phyloP scores from a whole-genome alignment of 2,797 vertebrate genomes.

The Acropternis orthonyx region DNA sequence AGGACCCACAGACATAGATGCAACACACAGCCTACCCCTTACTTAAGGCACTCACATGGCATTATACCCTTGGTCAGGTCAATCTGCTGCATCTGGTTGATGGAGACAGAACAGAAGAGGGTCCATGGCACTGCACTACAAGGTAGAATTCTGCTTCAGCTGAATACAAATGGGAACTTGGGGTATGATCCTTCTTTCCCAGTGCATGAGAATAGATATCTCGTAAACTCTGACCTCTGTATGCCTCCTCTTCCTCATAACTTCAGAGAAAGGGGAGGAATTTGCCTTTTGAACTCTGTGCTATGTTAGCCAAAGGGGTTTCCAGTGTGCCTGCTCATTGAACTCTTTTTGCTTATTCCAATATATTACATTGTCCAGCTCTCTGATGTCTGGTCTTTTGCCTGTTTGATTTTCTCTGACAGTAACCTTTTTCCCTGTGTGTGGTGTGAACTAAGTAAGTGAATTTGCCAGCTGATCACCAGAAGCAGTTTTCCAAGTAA shows the following conservation, averaged over 20 bases:
- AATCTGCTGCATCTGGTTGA: neutral
- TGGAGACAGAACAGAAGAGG: neutral
- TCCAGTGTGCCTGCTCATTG: neutral
- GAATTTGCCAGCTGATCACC: neutral
- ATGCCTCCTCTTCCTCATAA: neutral
- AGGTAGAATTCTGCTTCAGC: neutral
- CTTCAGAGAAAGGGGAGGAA: neutral
- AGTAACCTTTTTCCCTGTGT: neutral
- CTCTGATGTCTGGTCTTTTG: neutral
- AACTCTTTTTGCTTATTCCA: neutral
- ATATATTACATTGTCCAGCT: neutral
- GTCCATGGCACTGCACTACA: neutral
- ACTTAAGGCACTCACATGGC: neutral
- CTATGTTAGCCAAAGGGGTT: neutral
- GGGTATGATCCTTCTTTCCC: neutral
- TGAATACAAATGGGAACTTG: neutral
- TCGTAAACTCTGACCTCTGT: neutral
- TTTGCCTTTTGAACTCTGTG: neutral
- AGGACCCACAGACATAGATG: neutral
- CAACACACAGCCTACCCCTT: neutral
- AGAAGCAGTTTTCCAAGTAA: neutral
- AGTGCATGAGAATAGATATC: neutral
- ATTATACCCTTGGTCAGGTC: neutral
- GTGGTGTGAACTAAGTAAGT: neutral
- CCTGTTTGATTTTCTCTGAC: neutral